These are phyloP conservation scores for Sakesphorus luctuosus DNA, from an alignment of 2,113 vertebrate species.

Conservation along the genomic window DNA sequence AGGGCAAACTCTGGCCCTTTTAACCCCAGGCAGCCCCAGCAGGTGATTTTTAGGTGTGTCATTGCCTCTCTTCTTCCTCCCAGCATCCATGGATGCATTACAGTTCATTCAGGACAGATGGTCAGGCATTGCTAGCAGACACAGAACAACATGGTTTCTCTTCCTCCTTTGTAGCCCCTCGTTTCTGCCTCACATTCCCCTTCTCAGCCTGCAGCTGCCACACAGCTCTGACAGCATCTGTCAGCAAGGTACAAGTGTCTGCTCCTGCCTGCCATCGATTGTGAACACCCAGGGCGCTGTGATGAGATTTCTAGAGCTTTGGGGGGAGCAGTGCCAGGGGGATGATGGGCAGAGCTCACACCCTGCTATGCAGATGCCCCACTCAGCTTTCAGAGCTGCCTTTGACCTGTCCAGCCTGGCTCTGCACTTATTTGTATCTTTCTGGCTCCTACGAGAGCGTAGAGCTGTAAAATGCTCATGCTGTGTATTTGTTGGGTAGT, in stretches of 20 bases:
- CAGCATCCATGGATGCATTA: fast-evolving
- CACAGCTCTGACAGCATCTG: constrained; percentile 52
- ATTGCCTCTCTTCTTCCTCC: not conserved
- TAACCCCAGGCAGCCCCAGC: not conserved
- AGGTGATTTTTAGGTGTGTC: not conserved
- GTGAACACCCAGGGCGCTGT: constrained; percentile 14
- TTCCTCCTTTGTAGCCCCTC: not conserved
- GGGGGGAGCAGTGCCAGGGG: not conserved
- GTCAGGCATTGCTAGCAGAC: not conserved
- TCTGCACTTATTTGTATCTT: not conserved
- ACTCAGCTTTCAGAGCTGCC: fast-evolving
- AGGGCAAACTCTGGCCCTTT: not conserved
- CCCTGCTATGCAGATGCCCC: no score
- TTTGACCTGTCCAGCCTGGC: not conserved
- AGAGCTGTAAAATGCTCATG: not conserved
- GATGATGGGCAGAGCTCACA: not conserved
- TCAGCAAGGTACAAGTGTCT: constrained; percentile 57
- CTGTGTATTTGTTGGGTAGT: not conserved
- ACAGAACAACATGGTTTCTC: not conserved
- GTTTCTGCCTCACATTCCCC: constrained; percentile 62
- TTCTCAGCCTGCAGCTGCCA: constrained; percentile 49
- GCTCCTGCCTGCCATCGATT: constrained; percentile 45
- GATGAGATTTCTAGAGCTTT: not conserved
- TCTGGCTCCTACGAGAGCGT: not conserved
- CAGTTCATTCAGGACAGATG: not conserved